Base-by-base conservation (phyloP, 2,797 vertebrate species). In the Falco peregrinus region DNA sequence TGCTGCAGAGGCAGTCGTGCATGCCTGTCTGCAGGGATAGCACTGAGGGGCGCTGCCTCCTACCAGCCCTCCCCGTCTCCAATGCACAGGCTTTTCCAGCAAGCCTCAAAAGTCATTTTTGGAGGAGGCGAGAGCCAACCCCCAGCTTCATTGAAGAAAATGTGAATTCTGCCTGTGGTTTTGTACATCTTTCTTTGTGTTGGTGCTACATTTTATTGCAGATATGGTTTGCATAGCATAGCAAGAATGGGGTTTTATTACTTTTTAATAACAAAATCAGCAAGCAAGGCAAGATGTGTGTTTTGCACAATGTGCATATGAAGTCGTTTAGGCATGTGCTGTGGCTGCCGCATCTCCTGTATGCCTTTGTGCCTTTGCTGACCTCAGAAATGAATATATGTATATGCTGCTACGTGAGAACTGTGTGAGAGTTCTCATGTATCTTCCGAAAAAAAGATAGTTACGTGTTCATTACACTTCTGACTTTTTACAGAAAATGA, bases 321-420 rank as follows among this genome's bases (percentile, higher is more conserved):
- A 60, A 74, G 45, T 53, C 3, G 0, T 29, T 39, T 20, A 54
- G 67, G 43, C 77, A 24, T 6, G 19, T 86, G 65, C 74, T 67
- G 47, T 51, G 47, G 5, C 33, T 75, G 81, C 70, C 65, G 39
- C 47, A 14, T 65, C 41, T 82, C 26, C 39, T 70, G 17, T 45
- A 29, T 5, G 9, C 61, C 56, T 87, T 69, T 24, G 50, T 90
- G 79, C 91, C 71, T 84, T 48, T 87, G 78, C 84, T 94, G 74
- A 57, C 50, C 81, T 84, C 63, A 69, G 59, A 92, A 84, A 47
- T 3, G 0, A 60, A 45, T 81, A 14, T 20, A 7, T n/a, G 3
- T 57, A 5, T 57, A 19, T 4, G 4, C 43, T 67, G 69, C 71
- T 80, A 1, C 3, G 4, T 7, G 26, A 84, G 22, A 65, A 17